Evolutionary conservation across 2,888 invertebrate species (phyloP).

Genomic region (Ennomos fuscantarius): DNA sequence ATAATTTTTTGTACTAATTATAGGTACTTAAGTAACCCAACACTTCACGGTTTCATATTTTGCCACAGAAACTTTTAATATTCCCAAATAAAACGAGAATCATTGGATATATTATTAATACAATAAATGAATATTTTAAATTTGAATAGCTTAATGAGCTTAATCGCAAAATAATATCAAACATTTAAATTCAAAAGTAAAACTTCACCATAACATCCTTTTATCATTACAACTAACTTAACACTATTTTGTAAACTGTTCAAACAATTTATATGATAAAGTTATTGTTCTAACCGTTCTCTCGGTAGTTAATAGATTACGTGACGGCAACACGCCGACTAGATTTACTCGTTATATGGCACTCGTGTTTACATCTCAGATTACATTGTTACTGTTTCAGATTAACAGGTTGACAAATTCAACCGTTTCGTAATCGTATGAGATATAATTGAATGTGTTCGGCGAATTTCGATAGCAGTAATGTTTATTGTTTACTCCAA

Average conservation of each 20-base stretch:
- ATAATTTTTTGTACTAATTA: too few species aligned
- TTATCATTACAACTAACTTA: slow-evolving; percentile 4
- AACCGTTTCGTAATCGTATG: slow-evolving; percentile 32
- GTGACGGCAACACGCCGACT: slow-evolving; percentile 43
- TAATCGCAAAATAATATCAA: too few species aligned
- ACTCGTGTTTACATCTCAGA: slow-evolving; percentile 45
- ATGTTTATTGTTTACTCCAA: background rate
- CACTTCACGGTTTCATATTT: too few species aligned
- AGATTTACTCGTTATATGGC: slow-evolving; percentile 44
- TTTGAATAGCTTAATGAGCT: too few species aligned
- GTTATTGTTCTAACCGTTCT: slow-evolving; percentile 25
- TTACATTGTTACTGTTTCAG: slow-evolving; percentile 41
- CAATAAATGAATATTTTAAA: too few species aligned
- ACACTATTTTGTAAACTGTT: slow-evolving; percentile 8
- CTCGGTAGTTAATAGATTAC: slow-evolving; percentile 48
- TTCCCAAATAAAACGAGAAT: too few species aligned
- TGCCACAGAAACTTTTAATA: too few species aligned
- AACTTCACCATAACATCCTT: background rate
- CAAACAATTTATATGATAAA: slow-evolving; percentile 30
- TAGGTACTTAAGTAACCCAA: too few species aligned
- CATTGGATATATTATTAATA: too few species aligned
- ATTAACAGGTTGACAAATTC: slow-evolving; percentile 44
- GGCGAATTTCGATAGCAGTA: slow-evolving; percentile 15
- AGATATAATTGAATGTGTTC: slow-evolving; percentile 25
- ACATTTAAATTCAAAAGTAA: too few species aligned